Conservation (phyloP, 2,888 invertebrate genomes). For the Folsomia candida region DNA sequence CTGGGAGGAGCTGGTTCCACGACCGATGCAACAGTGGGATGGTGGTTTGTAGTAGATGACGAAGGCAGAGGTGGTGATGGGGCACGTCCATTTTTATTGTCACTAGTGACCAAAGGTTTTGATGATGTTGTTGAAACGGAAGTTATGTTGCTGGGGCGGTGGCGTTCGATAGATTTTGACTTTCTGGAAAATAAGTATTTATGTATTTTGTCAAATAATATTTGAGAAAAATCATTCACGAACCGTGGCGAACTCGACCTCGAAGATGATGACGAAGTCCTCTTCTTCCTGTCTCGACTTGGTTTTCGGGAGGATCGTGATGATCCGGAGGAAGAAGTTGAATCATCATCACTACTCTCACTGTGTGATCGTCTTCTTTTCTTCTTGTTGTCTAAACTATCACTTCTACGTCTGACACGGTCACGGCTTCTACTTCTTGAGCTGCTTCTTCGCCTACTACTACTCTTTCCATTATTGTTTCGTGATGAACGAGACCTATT, state of each 20-base stretch:
- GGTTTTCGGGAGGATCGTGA: too few relatives aligned
- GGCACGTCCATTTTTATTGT: slow-evolving; percentile 4
- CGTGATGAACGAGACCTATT: slow-evolving; percentile 52
- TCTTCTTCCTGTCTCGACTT: not conserved
- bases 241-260: not conserved
- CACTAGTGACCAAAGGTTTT: slow-evolving; percentile 1
- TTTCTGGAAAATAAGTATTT: not conserved
- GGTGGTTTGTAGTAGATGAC: slow-evolving; percentile 13
- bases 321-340: too few relatives aligned
- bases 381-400: too few relatives aligned
- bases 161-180: slow-evolving; percentile 20
- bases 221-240: too few relatives aligned
- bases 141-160: not conserved
- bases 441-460: slow-evolving; percentile 8
- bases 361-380: too few relatives aligned
- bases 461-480: not conserved
- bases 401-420: not conserved
- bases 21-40: not conserved
- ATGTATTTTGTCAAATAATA: not conserved
- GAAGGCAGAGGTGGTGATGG: too few relatives aligned
- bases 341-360: too few relatives aligned
- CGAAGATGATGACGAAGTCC: slow-evolving; percentile 12
- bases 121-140: slow-evolving; percentile 1
- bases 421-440: slow-evolving; percentile 1
- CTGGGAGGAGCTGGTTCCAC: slow-evolving; percentile 14